These are phyloP conservation scores for Pheucticus melanocephalus DNA, from an alignment of 2,113 vertebrate species.

Conservation along the genomic window DNA sequence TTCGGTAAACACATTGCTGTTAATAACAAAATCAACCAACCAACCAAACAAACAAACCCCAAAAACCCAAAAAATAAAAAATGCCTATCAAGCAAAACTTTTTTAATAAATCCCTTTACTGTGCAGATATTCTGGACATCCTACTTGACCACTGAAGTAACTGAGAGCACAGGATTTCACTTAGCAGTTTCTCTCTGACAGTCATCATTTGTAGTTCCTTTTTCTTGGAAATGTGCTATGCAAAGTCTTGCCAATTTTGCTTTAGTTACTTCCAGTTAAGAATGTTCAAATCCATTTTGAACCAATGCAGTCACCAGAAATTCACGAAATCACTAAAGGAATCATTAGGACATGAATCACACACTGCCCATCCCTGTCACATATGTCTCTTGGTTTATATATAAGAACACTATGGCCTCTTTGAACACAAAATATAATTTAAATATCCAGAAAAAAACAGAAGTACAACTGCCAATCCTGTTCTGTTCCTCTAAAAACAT, in stretches of 20 bases:
- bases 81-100: not conserved
- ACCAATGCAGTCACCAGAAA: not conserved
- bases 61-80: not conserved
- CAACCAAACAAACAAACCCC: accelerated
- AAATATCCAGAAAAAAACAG: not conserved
- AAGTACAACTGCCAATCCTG: not conserved
- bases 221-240: not conserved
- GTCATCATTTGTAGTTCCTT: not conserved
- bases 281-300: not conserved
- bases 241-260: not conserved
- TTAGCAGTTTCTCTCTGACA: not conserved
- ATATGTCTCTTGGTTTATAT: not conserved
- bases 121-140: not conserved
- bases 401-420: not conserved
- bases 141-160: not conserved
- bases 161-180: not conserved
- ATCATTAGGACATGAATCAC: not conserved
- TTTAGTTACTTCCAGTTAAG: not conserved
- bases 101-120: not conserved
- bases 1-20: not conserved
- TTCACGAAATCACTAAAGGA: not conserved
- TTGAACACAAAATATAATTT: not conserved
- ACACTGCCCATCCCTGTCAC: not conserved
- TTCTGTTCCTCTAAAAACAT: not conserved
- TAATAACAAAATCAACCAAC: not conserved